Evolutionary conservation across 2,113 vertebrate genomes (phyloP), one percentile per base, ranked within the genome.

Genomic region (Microtus richardsoni): DNA sequence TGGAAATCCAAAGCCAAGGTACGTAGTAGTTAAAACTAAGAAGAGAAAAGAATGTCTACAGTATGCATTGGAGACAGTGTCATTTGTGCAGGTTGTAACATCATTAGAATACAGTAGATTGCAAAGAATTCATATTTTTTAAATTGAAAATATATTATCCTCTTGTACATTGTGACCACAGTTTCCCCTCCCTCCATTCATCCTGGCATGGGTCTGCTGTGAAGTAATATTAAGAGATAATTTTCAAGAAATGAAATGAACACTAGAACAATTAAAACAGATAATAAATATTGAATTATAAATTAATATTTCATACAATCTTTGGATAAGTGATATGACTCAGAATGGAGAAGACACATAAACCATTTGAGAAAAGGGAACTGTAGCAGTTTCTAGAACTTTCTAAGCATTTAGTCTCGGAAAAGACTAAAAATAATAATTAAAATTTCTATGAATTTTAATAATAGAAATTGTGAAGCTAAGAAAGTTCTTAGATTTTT

Each of bases 201-300:
- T n/a, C 36, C 49, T 21, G n/a, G 36, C 5, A 14, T 58, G 78
- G 22, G 33, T n/a, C 44, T 47, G 4, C 71, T 88, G 85, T 85
- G 77, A 87, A 84, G 87, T 78, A 86, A 82, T 73, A 26, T 62
- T 7, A 80, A 28, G n/a, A 49, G 28, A 47, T 41, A 26, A 8
- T 95, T 93, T 95, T 87, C n/a, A 90, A 88, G 22, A 80, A 90
- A 96, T 80, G 52, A 54, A 93, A 73, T 33, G 10, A 71, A 4
- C 62, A 26, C 41, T 62, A 89, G 66, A 66, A 86, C 88, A 83
- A 39, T 77, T 92, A 89, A 91, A 41, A 62, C 9, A 75, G 33
- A 44, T 71, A 74, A n/a, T 92, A 84, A 74, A 75, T 66, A 85
- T 16, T 74, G 80, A 82, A 94, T 33, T 77, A 89, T 39, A 73